Percentiles rank a stretch among this genome's conserved stretches.
Conservation (phyloP, 2,113 vertebrate species). For the Oreochromis aureus region DNA sequence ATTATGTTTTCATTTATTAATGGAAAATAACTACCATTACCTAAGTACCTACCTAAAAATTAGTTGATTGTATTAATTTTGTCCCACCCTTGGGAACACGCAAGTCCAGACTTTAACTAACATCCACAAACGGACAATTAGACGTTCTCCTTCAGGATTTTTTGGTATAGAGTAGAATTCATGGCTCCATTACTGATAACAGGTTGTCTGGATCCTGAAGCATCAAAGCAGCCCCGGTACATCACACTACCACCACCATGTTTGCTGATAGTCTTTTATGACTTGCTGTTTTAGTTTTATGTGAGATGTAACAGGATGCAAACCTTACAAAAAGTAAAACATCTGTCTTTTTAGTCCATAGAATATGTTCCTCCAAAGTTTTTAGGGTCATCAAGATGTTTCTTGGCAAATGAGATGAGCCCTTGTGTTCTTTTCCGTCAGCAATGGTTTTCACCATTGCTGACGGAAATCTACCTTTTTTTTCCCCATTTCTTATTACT, state of each 20-base stretch:
- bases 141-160: not conserved
- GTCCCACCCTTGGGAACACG: not conserved
- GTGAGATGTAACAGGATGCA: not conserved
- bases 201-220: not conserved
- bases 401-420: not conserved
- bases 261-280: not conserved
- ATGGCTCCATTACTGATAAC: not conserved
- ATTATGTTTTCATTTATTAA: not conserved
- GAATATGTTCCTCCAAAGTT: not conserved
- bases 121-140: not conserved
- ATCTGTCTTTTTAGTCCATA: not conserved
- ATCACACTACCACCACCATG: not conserved
- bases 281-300: not conserved
- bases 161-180: not conserved
- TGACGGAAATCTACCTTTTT: not conserved
- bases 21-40: not conserved
- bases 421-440: not conserved
- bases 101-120: not conserved
- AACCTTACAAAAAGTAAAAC: not conserved
- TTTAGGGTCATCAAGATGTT: not conserved
- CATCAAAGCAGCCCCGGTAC: not conserved
- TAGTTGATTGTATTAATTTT: not conserved
- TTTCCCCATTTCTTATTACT: not conserved
- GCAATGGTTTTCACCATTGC: not conserved
- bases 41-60: not conserved